These are phyloP conservation scores for Tanaodytes sp. DNA, from an alignment of 2,888 invertebrate genomes.

Conservation along the genomic window DNA sequence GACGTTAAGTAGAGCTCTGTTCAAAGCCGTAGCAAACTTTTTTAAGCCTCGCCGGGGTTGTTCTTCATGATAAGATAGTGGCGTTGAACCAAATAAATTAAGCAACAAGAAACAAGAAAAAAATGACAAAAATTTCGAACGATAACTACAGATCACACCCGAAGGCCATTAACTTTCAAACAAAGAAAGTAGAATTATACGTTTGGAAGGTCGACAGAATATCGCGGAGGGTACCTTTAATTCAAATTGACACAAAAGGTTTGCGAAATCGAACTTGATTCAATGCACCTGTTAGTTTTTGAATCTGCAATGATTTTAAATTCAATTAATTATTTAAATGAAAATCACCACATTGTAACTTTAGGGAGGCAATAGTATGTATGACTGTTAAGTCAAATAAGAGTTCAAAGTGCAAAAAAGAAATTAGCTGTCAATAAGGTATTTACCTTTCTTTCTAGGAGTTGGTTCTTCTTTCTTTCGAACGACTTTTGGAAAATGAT, in stretches of 20 bases:
- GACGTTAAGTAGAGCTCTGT: too few species aligned
- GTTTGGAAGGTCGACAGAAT: constrained; percentile 17
- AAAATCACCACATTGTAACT: too few species aligned
- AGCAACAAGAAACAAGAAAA: neutral
- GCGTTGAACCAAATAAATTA: constrained; percentile 6
- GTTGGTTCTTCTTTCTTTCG: too few species aligned
- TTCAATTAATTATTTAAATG: too few species aligned
- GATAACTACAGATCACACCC: neutral
- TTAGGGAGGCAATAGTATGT: too few species aligned
- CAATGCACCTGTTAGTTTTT: too few species aligned
- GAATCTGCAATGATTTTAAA: neutral
- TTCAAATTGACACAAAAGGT: constrained; percentile 1
- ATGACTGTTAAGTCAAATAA: too few species aligned
- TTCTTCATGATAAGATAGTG: neutral
- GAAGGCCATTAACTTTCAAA: constrained; percentile 28
- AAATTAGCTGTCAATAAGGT: too few species aligned
- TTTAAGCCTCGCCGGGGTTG: too few species aligned
- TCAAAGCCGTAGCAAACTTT: too few species aligned
- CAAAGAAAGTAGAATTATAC: constrained; percentile 26
- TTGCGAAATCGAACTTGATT: neutral
- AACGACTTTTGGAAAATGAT: neutral
- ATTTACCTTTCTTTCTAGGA: too few species aligned
- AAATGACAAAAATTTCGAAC: constrained; percentile 3
- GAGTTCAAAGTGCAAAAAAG: too few species aligned
- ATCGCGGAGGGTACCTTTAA: constrained; percentile 14